A percentile compares a stretch with the other conserved stretches of the same genome.
Evolutionary conservation across 2,888 invertebrate species (phyloP).

Genomic region (Oligia latruncula): DNA sequence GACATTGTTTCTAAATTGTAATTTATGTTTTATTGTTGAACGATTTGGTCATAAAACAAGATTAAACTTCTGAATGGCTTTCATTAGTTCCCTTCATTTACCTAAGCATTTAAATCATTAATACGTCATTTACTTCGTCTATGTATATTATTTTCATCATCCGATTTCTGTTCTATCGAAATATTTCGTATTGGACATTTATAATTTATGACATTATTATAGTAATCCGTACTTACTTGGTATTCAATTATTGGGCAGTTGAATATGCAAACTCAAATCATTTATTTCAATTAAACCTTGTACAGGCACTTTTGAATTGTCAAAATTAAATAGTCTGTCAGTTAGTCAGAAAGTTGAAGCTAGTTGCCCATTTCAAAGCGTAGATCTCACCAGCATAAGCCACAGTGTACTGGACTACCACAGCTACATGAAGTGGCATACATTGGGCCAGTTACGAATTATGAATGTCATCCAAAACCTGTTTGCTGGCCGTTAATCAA

Average conservation of each 20-base stretch:
- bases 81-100: background rate
- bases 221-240: no score
- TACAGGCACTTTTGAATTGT: no score
- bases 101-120: background rate
- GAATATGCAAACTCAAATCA: no score
- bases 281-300: no score
- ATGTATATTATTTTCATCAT: background rate
- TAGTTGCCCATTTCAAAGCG: no score
- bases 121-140: background rate
- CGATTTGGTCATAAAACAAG: background rate
- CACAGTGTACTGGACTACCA: background rate
- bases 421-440: background rate
- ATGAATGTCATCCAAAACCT: slow-evolving; percentile 19
- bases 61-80: background rate
- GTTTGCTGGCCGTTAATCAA: slow-evolving; percentile 9
- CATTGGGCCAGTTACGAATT: slow-evolving; percentile 25
- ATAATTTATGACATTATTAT: no score
- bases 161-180: background rate
- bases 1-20: slow-evolving; percentile 11
- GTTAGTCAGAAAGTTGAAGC: no score
- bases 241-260: background rate
- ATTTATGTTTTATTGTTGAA: slow-evolving; percentile 28
- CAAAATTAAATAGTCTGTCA: no score
- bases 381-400: no score
- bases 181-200: no score